A percentile compares a stretch with the other conserved stretches of the same genome.
Evolutionary conservation across 2,113 vertebrate species (phyloP).

Genomic region (Clarias macrocephalus): DNA sequence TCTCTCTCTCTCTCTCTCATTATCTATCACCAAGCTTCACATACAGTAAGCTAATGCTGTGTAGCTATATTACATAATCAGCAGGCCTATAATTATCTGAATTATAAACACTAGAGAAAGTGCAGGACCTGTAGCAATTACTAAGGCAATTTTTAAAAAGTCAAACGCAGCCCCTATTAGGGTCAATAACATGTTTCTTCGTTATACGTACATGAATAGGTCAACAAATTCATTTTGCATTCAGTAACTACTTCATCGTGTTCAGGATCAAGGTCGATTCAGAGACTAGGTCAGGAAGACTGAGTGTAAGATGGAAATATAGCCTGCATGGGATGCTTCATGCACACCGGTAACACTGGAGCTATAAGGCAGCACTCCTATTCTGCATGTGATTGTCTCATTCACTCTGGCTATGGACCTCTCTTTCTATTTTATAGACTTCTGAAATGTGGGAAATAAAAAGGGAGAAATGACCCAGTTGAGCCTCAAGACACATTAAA

Average conservation of each 20-base stretch:
- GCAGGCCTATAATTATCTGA: not conserved
- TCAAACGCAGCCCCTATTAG: not conserved
- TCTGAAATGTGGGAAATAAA: slow-evolving; percentile 42
- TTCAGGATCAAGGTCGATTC: not conserved
- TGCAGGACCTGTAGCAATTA: not conserved
- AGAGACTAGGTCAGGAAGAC: not conserved
- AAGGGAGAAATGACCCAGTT: slow-evolving; percentile 54
- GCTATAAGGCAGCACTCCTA: not conserved
- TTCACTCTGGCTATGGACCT: not conserved
- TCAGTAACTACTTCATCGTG: not conserved
- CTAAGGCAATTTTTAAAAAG: not conserved
- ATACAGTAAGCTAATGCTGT: slow-evolving; percentile 17
- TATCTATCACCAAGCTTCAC: slow-evolving; percentile 13
- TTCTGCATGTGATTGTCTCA: no score
- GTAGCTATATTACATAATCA: slow-evolving; percentile 9
- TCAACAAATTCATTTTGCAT: not conserved
- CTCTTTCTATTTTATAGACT: slow-evolving; percentile 25
- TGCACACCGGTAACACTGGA: not conserved
- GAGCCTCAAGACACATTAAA: slow-evolving; percentile 45
- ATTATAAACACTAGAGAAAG: not conserved
- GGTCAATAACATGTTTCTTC: not conserved
- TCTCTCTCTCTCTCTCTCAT: not conserved
- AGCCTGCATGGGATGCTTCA: not conserved
- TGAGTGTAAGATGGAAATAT: not conserved
- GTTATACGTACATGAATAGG: not conserved